A percentile compares a stretch with the other conserved stretches of the same genome.
These are phyloP conservation scores for Phylloscopus trochilus DNA, from an alignment of 2,113 vertebrate species.

Conservation along the genomic window DNA sequence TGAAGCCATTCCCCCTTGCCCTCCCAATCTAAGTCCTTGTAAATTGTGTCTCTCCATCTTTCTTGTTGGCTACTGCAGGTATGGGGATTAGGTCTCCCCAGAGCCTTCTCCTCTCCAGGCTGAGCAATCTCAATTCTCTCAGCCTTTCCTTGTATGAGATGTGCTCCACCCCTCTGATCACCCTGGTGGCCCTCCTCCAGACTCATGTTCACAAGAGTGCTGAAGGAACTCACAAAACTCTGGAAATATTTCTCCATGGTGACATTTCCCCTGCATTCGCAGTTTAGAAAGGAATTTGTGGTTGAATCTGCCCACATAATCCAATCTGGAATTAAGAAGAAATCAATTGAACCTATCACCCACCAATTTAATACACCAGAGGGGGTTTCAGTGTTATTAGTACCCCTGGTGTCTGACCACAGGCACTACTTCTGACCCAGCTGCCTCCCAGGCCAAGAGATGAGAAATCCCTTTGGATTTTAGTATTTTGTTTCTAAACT, in stretches of 20 bases:
- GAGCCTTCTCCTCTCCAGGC: not conserved
- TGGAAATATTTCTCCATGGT: accelerated
- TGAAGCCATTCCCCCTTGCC: not conserved
- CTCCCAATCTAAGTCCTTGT: not conserved
- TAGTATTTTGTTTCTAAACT: not conserved
- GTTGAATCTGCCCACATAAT: not conserved
- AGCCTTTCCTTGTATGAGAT: not conserved
- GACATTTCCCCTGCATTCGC: not conserved
- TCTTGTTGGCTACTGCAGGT: not conserved
- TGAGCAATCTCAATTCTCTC: not conserved
- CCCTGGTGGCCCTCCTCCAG: not conserved
- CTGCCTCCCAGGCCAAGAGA: not conserved
- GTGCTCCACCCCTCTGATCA: no score
- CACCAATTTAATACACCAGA: not conserved
- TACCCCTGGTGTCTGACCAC: not conserved
- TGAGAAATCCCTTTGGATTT: not conserved
- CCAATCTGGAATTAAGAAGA: not conserved
- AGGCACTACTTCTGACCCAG: not conserved
- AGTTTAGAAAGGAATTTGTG: not conserved
- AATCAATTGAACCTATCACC: not conserved
- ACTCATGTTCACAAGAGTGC: not conserved
- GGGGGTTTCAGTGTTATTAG: not conserved
- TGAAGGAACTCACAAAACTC: not conserved
- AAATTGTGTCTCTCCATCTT: not conserved
- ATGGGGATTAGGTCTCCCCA: not conserved